Conservation (phyloP, 1,140 invertebrate species). For the Eulimnadia texana region DNA sequence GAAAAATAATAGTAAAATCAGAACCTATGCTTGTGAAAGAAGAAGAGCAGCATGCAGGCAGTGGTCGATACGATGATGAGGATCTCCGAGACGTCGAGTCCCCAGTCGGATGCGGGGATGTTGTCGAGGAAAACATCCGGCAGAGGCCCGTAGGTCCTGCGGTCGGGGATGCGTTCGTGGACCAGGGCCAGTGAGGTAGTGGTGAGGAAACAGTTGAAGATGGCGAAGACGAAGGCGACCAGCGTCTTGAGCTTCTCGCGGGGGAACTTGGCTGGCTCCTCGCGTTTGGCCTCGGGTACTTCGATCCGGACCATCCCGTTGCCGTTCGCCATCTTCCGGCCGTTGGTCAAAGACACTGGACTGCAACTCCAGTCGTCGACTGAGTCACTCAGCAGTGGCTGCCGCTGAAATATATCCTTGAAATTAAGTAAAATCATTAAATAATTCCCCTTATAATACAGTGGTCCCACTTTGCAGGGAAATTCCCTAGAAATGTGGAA, state of each 20-base stretch:
- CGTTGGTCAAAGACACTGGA: neutral
- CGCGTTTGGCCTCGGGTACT: slow-evolving; percentile 20
- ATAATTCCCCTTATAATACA: neutral
- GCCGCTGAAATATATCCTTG: slow-evolving; percentile 3
- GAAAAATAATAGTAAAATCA: too few relatives aligned
- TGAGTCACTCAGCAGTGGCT: slow-evolving; percentile 2
- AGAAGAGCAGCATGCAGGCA: slow-evolving; percentile 51
- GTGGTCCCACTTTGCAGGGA: neutral
- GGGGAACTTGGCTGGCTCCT: slow-evolving; percentile 25
- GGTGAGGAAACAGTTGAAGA: slow-evolving; percentile 27
- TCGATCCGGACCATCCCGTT: slow-evolving; percentile 19
- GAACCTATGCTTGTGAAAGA: slow-evolving; percentile 44
- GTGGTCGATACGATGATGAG: slow-evolving; percentile 65
- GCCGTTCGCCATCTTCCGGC: neutral
- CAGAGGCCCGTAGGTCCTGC: slow-evolving; percentile 48
- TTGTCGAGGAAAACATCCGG: slow-evolving; percentile 68
- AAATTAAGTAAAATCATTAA: neutral
- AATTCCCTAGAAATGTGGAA: neutral
- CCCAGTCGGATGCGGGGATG: slow-evolving; percentile 51
- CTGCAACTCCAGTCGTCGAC: neutral
- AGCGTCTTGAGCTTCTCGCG: slow-evolving; percentile 28
- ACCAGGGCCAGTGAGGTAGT: slow-evolving; percentile 54
- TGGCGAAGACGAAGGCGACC: slow-evolving; percentile 28
- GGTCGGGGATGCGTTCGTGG: slow-evolving; percentile 67
- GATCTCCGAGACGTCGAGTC: slow-evolving; percentile 68